Evolutionary conservation across 1,140 invertebrate genomes (phyloP).

Genomic region (Drosophila virilis): DNA sequence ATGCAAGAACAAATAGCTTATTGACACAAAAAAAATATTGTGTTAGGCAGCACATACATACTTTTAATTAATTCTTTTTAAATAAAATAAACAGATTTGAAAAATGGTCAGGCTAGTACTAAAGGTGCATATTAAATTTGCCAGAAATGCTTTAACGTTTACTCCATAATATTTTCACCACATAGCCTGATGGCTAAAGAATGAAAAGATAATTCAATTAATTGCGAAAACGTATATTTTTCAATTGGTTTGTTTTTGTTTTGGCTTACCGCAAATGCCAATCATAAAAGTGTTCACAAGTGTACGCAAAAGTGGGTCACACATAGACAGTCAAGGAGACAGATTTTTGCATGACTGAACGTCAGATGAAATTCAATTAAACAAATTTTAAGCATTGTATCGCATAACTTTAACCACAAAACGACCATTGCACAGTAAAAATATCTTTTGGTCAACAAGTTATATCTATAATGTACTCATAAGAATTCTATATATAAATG

Average conservation of each 20-base stretch:
- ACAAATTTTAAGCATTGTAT: slow-evolving; percentile 30
- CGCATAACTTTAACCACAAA: slow-evolving; percentile 23
- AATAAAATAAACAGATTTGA: no score
- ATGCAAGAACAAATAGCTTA: neutral
- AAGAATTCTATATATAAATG: neutral
- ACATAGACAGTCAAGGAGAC: slow-evolving; percentile 5
- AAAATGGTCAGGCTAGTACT: no score
- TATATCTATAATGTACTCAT: neutral
- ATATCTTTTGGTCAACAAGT: neutral
- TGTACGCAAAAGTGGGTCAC: slow-evolving; percentile 31
- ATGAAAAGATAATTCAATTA: slow-evolving; percentile 38
- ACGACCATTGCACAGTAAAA: neutral
- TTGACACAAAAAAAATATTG: neutral
- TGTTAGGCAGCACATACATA: no score
- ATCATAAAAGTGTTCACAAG: slow-evolving; percentile 31
- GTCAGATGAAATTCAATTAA: slow-evolving; percentile 45
- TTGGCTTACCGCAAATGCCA: slow-evolving; percentile 32
- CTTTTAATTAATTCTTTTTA: no score
- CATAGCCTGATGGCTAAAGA: neutral
- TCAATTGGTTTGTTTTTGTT: slow-evolving; percentile 23
- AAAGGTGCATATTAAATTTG: neutral
- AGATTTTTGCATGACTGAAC: slow-evolving; percentile 36
- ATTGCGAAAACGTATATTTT: slow-evolving; percentile 21
- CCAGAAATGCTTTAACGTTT: neutral
- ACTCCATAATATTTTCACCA: neutral